Base-by-base conservation (phyloP, 1,140 invertebrate genomes). In the Aphidius gifuensis region DNA sequence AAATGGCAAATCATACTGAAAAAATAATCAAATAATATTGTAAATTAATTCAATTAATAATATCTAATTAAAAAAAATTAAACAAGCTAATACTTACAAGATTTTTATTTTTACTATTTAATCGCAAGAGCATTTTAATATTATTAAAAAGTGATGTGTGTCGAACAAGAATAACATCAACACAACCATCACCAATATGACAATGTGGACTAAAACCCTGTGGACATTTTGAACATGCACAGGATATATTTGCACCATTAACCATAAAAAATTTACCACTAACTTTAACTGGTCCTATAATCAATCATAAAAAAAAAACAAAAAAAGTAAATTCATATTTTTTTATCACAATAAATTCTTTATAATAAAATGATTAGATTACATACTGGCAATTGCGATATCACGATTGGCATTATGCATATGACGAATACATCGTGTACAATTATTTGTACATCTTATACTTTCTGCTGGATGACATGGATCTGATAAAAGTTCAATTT, bases 181-280 rank as follows among this genome's bases (percentile, higher is more conserved):
- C 80, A 72, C 86, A 90, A 16, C 92, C 92, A 76, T 94, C 90
- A 1, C 91, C 91, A 6, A 93, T 79, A 75, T 94, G 92, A 79
- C 90, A 88, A 62, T 86, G 87, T 0, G 91, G 90, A 58, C 89
- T 89, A 66, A 92, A 87, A 61, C 92, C 92, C 69, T 88, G 85
- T 2, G 90, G 90, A 71, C 86, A 88, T 58, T 88, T 84, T 8
- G 81, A 80, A 74, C 91, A 93, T 0, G 88, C 85, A 75, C 92
- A 93, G n/a, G 87, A 88, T n/a, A 92, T 85, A 68, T 90, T 90
- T 3, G 89, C 89, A 39, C 87, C 86, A 69, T 88, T 92, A 4
- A 94, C 86, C 82, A 90, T 90, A 64, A 91, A 87, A 78, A 90
- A 93, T 72, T 86, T 86, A 1, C 89, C 87, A 58, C 85, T 86